Conservation (phyloP, 1,140 invertebrate genomes). For the Megalopta genalis region DNA sequence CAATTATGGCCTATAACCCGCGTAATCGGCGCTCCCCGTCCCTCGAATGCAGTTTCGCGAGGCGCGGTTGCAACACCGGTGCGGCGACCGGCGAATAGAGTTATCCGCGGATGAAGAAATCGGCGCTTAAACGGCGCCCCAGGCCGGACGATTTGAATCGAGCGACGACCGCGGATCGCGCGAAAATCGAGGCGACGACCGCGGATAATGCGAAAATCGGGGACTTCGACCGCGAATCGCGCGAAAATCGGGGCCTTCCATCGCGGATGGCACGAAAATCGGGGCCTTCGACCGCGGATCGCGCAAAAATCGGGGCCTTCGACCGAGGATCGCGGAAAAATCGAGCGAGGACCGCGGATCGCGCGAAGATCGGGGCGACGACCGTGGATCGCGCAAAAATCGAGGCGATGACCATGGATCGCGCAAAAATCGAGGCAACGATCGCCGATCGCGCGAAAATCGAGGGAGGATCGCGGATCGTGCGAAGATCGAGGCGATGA, state of each 20-base stretch:
- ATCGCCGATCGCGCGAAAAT: too few species aligned
- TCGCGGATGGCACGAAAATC: conserved; percentile 33
- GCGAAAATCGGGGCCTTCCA: conserved; percentile 11
- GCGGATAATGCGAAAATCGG: conserved; percentile 25
- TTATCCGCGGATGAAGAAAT: conserved; percentile 43
- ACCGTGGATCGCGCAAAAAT: too few species aligned
- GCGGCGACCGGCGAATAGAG: conserved; percentile 30
- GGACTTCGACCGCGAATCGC: too few species aligned
- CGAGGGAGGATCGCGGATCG: too few species aligned
- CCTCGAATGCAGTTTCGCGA: conserved; percentile 7
- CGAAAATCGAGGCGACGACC: neutral
- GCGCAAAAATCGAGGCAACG: too few species aligned
- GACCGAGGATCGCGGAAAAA: too few species aligned
- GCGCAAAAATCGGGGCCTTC: conserved; percentile 9
- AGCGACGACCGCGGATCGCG: conserved; percentile 9
- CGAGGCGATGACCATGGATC: too few species aligned
- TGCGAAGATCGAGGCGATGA: too few species aligned
- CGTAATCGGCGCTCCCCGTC: conserved; percentile 28
- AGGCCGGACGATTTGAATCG: neutral
- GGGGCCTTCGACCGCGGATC: too few species aligned
- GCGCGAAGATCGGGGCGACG: too few species aligned
- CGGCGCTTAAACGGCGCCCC: conserved; percentile 28
- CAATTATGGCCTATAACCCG: conserved; percentile 38
- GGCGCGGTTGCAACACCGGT: conserved; percentile 31
- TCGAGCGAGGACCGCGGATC: too few species aligned